A percentile compares a stretch with the other conserved stretches of the same genome.
phyloP scores from a whole-genome alignment of 2,888 invertebrate genomes.

The Anoplius nigerrimus region DNA sequence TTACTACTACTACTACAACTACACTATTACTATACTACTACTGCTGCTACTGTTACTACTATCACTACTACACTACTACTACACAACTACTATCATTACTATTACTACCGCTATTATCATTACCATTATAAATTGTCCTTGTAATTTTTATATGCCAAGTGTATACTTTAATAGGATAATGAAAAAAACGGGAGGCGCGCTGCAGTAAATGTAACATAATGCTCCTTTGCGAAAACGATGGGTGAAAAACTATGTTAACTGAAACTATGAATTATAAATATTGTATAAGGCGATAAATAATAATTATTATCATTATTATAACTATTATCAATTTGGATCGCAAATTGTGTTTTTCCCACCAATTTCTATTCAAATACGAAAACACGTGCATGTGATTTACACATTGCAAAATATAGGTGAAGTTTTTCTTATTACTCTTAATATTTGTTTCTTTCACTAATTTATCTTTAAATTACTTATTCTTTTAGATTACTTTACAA shows the following conservation, averaged over 20 bases:
- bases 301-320: constrained; percentile 56
- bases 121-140: constrained; percentile 60
- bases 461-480: too few relatives aligned
- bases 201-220: constrained; percentile 51
- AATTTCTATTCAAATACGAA: constrained; percentile 36
- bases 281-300: constrained; percentile 61
- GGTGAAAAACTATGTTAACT: constrained; percentile 50
- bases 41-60: not conserved
- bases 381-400: constrained; percentile 51
- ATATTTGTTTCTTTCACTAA: constrained; percentile 47
- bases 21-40: constrained; percentile 8
- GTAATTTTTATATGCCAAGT: constrained; percentile 68
- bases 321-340: constrained; percentile 48
- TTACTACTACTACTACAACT: constrained; percentile 22
- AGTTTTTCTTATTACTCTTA: constrained; percentile 49
- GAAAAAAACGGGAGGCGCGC: constrained; percentile 18
- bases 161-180: constrained; percentile 61
- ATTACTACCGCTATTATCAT: constrained; percentile 12
- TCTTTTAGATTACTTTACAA: too few relatives aligned
- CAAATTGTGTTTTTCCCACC: constrained; percentile 46
- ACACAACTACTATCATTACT: constrained; percentile 9
- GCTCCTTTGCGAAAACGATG: constrained; percentile 24
- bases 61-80: constrained; percentile 22
- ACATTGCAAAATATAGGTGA: constrained; percentile 55
- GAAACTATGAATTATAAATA: constrained; percentile 59